A percentile compares a stretch with the other conserved stretches of the same genome.
These are phyloP conservation scores for Tortrix viridana DNA, from an alignment of 2,888 invertebrate species.

Conservation along the genomic window DNA sequence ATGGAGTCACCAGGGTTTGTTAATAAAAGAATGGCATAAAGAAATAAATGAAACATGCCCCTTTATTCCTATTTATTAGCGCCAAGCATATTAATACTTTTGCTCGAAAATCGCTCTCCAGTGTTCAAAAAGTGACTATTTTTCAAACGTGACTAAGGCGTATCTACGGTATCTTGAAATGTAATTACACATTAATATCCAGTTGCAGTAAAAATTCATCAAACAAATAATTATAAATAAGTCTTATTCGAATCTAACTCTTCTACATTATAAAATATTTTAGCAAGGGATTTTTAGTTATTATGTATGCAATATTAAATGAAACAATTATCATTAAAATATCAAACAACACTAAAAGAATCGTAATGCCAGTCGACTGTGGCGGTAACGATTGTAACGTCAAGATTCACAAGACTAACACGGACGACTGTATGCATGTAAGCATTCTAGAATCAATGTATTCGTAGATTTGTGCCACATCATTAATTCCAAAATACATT, in stretches of 20 bases:
- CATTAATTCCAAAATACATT: too few relatives aligned
- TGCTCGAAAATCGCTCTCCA: too few relatives aligned
- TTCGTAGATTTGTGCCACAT: too few relatives aligned
- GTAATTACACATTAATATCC: conserved; percentile 27
- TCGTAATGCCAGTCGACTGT: neutral
- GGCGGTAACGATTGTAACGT: too few relatives aligned
- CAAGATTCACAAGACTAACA: too few relatives aligned
- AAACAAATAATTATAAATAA: conserved; percentile 28
- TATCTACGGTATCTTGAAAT: conserved; percentile 7
- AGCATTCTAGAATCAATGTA: too few relatives aligned
- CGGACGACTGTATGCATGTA: too few relatives aligned
- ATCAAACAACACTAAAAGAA: neutral
- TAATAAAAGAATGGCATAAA: too few relatives aligned
- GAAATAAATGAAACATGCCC: too few relatives aligned
- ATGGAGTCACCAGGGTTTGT: too few relatives aligned
- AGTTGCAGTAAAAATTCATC: conserved; percentile 34
- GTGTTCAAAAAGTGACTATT: neutral
- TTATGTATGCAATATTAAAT: conserved; percentile 14
- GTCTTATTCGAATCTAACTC: conserved; percentile 35
- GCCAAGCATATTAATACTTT: too few relatives aligned
- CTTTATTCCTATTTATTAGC: too few relatives aligned
- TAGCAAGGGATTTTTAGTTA: conserved; percentile 20
- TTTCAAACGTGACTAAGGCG: conserved; percentile 3
- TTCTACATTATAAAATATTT: conserved; percentile 24
- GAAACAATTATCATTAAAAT: neutral